Evolutionary conservation across 2,113 vertebrate species (phyloP).

Genomic region (Symphodus melops): DNA sequence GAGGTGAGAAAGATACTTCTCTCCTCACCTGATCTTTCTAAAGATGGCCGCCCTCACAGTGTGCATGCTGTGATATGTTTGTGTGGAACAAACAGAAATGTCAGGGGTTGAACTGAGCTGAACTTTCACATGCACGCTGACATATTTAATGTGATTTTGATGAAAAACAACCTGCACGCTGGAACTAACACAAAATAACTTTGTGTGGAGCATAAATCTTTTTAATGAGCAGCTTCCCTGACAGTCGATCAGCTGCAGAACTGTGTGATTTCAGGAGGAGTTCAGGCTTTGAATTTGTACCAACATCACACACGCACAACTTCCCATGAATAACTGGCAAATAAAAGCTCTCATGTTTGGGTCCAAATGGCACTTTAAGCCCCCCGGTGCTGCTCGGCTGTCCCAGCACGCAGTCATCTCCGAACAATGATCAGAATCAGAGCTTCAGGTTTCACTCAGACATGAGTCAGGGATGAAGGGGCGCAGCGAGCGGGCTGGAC

Average conservation of each 20-base stretch:
- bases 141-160: too few relatives aligned
- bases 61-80: too few relatives aligned
- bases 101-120: too few relatives aligned
- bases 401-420: constrained; percentile 50
- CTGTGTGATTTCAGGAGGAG: not conserved
- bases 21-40: too few relatives aligned
- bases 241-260: not conserved
- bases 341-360: constrained; percentile 53
- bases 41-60: too few relatives aligned
- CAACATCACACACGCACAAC: constrained; percentile 1
- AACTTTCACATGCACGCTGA: too few relatives aligned
- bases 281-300: not conserved
- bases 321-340: constrained; percentile 55
- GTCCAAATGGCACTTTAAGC: constrained; percentile 60
- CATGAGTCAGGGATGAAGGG: constrained; percentile 59
- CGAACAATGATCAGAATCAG: constrained; percentile 72
- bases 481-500: constrained; percentile 9
- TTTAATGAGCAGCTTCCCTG: not conserved
- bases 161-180: too few relatives aligned
- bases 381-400: constrained; percentile 36
- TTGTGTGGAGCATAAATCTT: not conserved
- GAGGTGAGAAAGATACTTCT: too few relatives aligned
- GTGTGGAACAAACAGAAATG: too few relatives aligned
- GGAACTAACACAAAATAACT: too few relatives aligned
- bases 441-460: constrained; percentile 82